Evolutionary conservation across 2,797 vertebrate species (phyloP).

Genomic region (Menidia menidia): DNA sequence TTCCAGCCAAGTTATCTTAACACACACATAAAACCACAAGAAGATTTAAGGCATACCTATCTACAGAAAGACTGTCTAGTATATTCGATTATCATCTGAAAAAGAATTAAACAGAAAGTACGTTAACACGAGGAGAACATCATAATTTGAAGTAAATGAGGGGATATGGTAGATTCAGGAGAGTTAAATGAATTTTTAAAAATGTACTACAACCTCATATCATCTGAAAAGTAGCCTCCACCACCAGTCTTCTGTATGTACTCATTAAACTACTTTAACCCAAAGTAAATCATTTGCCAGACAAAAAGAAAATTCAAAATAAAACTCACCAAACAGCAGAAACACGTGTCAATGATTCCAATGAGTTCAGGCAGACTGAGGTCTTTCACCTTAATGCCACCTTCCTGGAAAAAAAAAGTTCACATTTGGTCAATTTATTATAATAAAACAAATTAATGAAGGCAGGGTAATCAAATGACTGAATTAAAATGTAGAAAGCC

Average conservation of each 20-base stretch:
- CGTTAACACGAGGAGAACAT: no score
- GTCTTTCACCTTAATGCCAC: constrained; percentile 95
- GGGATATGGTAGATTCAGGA: not conserved
- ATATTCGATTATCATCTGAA: not conserved
- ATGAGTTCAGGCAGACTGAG: constrained; percentile 94
- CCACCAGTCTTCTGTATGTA: not conserved
- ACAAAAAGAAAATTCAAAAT: not conserved
- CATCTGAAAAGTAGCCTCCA: not conserved
- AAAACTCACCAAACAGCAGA: constrained; percentile 93
- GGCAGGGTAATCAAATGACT: not conserved
- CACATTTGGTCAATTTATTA: not conserved
- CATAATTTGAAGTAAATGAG: no score
- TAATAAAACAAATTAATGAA: not conserved
- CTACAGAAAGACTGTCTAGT: not conserved
- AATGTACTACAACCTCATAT: not conserved
- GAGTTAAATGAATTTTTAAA: not conserved
- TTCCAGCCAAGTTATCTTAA: constrained; percentile 97
- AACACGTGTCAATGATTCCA: constrained; percentile 97
- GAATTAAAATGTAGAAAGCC: not conserved
- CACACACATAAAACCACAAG: constrained; percentile 17
- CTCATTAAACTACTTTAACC: not conserved
- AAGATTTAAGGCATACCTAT: not conserved
- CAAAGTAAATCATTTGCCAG: not conserved
- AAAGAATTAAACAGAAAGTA: no score
- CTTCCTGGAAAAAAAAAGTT: constrained; percentile 82